These are phyloP conservation scores for Panzeria rudis DNA, from an alignment of 2,888 invertebrate species.

Conservation along the genomic window DNA sequence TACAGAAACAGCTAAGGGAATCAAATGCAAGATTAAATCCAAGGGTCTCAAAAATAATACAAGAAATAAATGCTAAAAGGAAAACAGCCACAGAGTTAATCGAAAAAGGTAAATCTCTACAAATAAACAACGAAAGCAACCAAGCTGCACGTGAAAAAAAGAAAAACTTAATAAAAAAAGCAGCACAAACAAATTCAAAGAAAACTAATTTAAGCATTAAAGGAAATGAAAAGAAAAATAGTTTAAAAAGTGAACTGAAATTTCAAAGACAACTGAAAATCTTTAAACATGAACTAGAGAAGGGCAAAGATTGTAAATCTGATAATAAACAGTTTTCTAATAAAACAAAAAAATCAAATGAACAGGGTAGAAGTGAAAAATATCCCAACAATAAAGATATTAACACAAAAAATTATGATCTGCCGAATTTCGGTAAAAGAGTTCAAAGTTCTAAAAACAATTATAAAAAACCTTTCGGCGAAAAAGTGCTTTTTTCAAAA, in stretches of 20 bases:
- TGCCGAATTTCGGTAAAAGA: no score
- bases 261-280: not conserved
- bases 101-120: not conserved
- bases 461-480: no score
- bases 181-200: not conserved
- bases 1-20: not conserved
- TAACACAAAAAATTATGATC: no score
- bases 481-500: no score
- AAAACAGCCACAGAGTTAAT: not conserved
- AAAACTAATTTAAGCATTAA: not conserved
- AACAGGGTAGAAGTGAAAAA: not conserved
- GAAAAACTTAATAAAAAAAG: not conserved
- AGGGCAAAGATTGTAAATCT: not conserved
- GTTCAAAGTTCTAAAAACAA: no score
- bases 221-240: not conserved
- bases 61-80: constrained; percentile 11
- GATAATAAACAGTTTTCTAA: not conserved
- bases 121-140: not conserved
- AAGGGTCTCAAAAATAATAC: constrained; percentile 9
- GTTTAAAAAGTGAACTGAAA: not conserved
- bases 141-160: not conserved
- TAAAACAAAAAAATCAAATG: not conserved
- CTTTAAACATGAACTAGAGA: not conserved
- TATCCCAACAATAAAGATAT: no score
- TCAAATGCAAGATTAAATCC: constrained; percentile 21